Percentiles rank a stretch among this genome's conserved stretches.
These are phyloP conservation scores for Mastomys coucha DNA, from an alignment of 2,113 vertebrate species.

Conservation along the genomic window DNA sequence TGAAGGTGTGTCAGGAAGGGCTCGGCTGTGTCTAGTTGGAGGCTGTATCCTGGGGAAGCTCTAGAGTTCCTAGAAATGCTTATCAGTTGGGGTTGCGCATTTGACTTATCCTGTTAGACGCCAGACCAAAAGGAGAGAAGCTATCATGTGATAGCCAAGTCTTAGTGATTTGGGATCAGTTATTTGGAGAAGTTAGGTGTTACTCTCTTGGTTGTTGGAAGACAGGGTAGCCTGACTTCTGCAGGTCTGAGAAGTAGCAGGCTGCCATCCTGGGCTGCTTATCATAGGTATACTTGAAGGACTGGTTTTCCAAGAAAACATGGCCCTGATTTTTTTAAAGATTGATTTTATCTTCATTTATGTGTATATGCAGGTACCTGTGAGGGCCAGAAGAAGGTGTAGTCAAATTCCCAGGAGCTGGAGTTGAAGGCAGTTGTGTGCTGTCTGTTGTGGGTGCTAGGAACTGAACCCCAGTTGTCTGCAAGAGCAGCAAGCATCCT, in stretches of 20 bases:
- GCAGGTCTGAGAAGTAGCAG: neutral
- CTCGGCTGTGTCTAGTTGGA: neutral
- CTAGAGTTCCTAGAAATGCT: too few relatives aligned
- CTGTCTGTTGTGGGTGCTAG: neutral
- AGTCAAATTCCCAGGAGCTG: neutral
- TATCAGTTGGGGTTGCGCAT: neutral
- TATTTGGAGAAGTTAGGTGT: neutral
- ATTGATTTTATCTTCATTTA: neutral
- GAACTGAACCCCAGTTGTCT: neutral
- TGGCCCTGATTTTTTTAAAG: neutral
- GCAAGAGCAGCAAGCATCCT: neutral
- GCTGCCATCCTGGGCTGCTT: neutral
- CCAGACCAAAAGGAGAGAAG: neutral
- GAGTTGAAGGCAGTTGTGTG: neutral
- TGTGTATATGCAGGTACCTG: neutral
- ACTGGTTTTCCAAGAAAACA: neutral
- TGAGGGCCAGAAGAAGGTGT: neutral
- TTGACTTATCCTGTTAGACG: neutral
- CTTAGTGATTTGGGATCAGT: neutral
- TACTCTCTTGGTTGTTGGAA: neutral
- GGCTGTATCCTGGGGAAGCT: neutral
- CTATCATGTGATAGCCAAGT: neutral
- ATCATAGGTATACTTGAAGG: neutral
- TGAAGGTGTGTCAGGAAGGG: neutral
- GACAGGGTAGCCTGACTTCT: neutral